A percentile compares a stretch with the other conserved stretches of the same genome.
These are phyloP conservation scores for Ctenosaura bakeri DNA, from an alignment of 2,797 vertebrate species.

Conservation along the genomic window DNA sequence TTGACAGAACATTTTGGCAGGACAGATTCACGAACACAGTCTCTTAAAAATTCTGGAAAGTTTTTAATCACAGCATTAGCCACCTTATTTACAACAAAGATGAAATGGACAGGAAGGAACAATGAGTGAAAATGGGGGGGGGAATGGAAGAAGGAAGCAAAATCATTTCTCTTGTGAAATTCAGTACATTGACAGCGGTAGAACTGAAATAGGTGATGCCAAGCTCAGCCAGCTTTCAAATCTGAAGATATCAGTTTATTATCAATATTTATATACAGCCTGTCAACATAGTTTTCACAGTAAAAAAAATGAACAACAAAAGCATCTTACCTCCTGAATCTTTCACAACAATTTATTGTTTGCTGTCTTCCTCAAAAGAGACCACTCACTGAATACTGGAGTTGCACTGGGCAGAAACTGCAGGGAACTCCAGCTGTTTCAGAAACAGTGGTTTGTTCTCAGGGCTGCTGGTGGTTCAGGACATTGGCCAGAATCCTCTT, in stretches of 20 bases:
- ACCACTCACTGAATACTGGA: background rate
- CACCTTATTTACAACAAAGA: background rate
- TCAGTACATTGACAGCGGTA: background rate
- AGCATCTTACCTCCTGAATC: background rate
- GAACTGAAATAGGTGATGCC: background rate
- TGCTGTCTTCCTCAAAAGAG: background rate
- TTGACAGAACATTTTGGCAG: background rate
- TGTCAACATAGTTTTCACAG: background rate
- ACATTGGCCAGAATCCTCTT: too few relatives aligned
- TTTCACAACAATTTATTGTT: background rate
- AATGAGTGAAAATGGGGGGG: background rate
- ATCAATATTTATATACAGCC: conserved; percentile 1
- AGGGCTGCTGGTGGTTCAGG: background rate
- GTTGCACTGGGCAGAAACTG: background rate
- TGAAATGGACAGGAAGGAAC: too few relatives aligned
- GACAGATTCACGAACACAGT: background rate
- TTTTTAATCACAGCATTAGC: background rate
- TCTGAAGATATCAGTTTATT: background rate
- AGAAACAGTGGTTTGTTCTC: background rate
- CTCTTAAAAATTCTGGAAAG: background rate
- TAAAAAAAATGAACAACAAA: background rate
- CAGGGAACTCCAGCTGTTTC: background rate
- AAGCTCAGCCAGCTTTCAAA: background rate
- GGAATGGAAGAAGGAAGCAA: background rate
- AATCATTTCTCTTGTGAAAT: background rate